These are phyloP conservation scores for Siniperca scherzeri DNA, from an alignment of 2,797 vertebrate genomes.

Conservation along the genomic window DNA sequence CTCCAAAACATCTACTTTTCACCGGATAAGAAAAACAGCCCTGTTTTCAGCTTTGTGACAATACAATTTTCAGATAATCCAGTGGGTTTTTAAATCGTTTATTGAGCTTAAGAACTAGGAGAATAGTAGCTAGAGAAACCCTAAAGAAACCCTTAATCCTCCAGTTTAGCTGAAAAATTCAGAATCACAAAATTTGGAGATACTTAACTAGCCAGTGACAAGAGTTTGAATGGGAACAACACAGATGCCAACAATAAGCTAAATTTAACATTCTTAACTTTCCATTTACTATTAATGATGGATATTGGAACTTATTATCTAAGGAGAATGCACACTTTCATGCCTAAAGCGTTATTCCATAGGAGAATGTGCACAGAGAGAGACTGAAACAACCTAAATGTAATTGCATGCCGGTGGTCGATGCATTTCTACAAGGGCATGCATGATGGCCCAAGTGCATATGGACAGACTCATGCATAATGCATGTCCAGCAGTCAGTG, in stretches of 20 bases:
- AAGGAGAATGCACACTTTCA: slow-evolving; percentile 20
- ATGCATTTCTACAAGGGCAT: slow-evolving; percentile 87
- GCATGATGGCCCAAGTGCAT: slow-evolving; percentile 94
- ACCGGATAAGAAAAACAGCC: background rate
- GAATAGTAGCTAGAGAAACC: too few species aligned
- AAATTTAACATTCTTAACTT: background rate
- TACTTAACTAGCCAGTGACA: background rate
- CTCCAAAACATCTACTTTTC: background rate
- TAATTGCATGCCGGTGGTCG: slow-evolving; percentile 77
- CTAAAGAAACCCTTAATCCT: background rate
- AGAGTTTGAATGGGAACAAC: background rate
- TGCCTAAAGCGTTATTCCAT: slow-evolving; percentile 26
- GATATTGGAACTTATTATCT: slow-evolving; percentile 17
- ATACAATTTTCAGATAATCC: background rate
- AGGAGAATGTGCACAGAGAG: slow-evolving; percentile 44
- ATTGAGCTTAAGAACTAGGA: background rate
- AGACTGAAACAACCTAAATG: slow-evolving; percentile 72
- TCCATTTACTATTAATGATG: background rate
- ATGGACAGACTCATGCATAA: slow-evolving; percentile 95
- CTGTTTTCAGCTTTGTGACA: background rate
- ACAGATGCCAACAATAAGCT: slow-evolving; percentile 23
- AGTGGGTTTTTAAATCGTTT: background rate
- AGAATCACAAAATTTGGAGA: background rate
- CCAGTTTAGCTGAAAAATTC: background rate
- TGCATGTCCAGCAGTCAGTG: slow-evolving; percentile 92